These are phyloP conservation scores for Ahaetulla prasina DNA, from an alignment of 2,113 vertebrate species.

Conservation along the genomic window DNA sequence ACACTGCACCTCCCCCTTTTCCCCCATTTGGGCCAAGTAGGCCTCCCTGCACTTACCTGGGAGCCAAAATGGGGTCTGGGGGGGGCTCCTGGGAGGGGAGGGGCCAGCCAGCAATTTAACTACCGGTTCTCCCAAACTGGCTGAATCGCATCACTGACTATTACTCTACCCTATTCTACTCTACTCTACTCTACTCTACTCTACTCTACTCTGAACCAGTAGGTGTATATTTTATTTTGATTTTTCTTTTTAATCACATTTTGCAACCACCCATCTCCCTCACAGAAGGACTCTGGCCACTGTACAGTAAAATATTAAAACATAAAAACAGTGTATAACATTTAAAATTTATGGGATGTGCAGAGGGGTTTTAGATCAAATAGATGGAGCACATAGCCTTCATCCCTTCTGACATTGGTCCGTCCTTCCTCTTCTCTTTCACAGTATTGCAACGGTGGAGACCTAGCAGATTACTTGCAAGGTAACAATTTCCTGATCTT, in stretches of 20 bases:
- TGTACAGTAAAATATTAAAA: neutral
- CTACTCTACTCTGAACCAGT: neutral
- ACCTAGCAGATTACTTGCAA: constrained; percentile 98
- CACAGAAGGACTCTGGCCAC: neutral
- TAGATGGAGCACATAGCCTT: constrained; percentile 16
- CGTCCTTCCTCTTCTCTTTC: constrained; percentile 56
- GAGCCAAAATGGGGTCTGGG: too few species aligned
- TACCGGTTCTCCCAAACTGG: too few species aligned
- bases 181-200: too few species aligned
- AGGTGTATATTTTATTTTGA: constrained; percentile 2
- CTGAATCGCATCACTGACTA: too few species aligned
- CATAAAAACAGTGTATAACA: neutral
- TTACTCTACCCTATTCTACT: too few species aligned
- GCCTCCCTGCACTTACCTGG: too few species aligned
- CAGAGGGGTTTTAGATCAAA: neutral
- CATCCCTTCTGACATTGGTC: constrained; percentile 37
- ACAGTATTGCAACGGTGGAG: constrained; percentile 97
- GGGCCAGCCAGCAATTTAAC: too few species aligned
- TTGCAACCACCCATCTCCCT: neutral
- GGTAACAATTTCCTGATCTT: constrained; percentile 69
- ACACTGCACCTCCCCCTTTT: too few species aligned
- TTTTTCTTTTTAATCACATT: neutral
- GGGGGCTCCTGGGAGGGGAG: too few species aligned
- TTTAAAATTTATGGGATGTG: neutral
- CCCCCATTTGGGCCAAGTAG: too few species aligned